Evolutionary conservation across 2,113 vertebrate species (phyloP).

Genomic region (Plectropomus leopardus): DNA sequence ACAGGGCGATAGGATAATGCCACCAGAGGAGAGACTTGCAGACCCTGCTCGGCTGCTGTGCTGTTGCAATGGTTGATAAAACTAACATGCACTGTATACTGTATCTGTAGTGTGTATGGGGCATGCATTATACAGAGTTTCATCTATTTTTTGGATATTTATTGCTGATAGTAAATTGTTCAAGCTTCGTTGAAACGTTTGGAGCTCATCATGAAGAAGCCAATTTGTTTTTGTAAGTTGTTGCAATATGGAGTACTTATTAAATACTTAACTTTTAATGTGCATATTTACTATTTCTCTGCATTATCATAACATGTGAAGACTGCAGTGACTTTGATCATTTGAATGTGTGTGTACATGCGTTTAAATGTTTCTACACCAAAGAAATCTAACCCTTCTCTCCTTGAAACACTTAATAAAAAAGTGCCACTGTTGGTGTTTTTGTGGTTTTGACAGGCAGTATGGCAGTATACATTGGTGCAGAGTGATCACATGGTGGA

Average conservation of each 20-base stretch:
- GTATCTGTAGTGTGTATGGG: not conserved
- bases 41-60: slow-evolving; percentile 39
- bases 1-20: slow-evolving; percentile 67
- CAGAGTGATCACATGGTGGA: slow-evolving; percentile 58
- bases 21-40: slow-evolving; percentile 51
- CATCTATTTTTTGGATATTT: not conserved
- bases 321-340: too few relatives aligned
- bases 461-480: slow-evolving; percentile 1
- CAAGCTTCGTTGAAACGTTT: too few relatives aligned
- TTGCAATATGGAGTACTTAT: not conserved
- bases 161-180: not conserved
- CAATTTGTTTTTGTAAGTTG: not conserved
- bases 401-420: too few relatives aligned
- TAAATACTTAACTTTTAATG: too few relatives aligned
- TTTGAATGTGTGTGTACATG: too few relatives aligned
- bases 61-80: slow-evolving; percentile 54
- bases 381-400: too few relatives aligned
- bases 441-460: slow-evolving; percentile 16
- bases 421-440: not conserved
- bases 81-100: not conserved
- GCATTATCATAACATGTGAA: too few relatives aligned
- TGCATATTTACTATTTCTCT: too few relatives aligned
- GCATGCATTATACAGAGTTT: not conserved
- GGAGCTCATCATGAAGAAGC: not conserved
- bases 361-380: too few relatives aligned